These are phyloP conservation scores for Tillus elongatus DNA, from an alignment of 2,888 invertebrate genomes.

Conservation along the genomic window DNA sequence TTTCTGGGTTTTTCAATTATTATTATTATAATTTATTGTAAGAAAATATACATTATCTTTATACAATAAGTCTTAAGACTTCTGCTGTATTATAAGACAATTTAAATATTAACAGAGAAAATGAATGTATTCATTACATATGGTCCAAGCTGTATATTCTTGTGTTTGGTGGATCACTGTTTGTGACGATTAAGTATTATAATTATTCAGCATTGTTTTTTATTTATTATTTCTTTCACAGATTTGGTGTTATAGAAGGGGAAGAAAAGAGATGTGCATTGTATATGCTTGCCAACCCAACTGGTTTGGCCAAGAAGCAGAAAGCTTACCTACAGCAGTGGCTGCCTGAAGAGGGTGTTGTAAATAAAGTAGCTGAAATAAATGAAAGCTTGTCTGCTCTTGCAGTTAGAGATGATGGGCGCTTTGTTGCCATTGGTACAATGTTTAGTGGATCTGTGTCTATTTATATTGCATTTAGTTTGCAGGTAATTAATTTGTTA, in stretches of 20 bases:
- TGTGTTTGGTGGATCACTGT: too few relatives aligned
- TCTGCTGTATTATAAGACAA: too few relatives aligned
- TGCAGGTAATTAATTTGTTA: conserved; percentile 60
- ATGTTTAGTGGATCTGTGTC: conserved; percentile 89
- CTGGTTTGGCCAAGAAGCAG: conserved; percentile 60
- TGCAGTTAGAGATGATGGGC: conserved; percentile 83
- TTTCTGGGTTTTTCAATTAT: too few relatives aligned
- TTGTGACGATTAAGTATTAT: too few relatives aligned
- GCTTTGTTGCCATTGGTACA: conserved; percentile 85
- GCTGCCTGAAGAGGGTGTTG: conserved; percentile 54
- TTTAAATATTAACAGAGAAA: too few relatives aligned
- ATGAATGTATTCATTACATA: too few relatives aligned
- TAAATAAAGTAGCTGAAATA: conserved; percentile 51
- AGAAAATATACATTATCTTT: too few relatives aligned
- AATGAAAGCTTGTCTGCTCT: conserved; percentile 74
- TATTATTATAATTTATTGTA: too few relatives aligned
- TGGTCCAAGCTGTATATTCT: too few relatives aligned
- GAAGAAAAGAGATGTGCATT: conserved; percentile 56
- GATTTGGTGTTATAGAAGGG: conserved; percentile 65
- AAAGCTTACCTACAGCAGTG: conserved; percentile 72
- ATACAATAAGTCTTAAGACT: too few relatives aligned
- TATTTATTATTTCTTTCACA: too few relatives aligned
- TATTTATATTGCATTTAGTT: conserved; percentile 83
- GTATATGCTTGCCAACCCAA: conserved; percentile 73
- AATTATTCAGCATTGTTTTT: too few relatives aligned